A percentile compares a stretch with the other conserved stretches of the same genome.
Evolutionary conservation across 2,113 vertebrate genomes (phyloP).

Genomic region (Columba janthina): DNA sequence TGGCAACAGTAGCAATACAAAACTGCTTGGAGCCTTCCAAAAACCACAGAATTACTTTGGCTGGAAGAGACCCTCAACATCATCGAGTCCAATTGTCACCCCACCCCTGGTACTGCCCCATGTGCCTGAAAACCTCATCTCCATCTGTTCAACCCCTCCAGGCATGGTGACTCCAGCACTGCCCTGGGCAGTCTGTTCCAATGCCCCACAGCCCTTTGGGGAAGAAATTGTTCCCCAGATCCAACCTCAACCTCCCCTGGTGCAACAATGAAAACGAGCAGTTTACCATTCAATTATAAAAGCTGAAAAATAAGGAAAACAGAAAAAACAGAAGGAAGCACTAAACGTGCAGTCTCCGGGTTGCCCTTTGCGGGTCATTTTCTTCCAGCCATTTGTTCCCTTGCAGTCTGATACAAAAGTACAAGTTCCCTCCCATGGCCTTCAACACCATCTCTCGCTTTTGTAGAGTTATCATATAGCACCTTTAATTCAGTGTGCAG

Average conservation of each 20-base stretch:
- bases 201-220: no score
- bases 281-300: neutral
- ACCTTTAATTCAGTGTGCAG: neutral
- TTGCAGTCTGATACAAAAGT: neutral
- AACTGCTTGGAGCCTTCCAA: neutral
- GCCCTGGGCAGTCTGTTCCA: no score
- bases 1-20: neutral
- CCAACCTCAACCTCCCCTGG: no score
- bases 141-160: no score
- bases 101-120: no score
- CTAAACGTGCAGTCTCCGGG: neutral
- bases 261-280: neutral
- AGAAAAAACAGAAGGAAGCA: neutral
- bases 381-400: neutral
- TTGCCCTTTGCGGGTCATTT: neutral
- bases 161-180: no score
- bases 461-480: neutral
- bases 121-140: no score
- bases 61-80: no score
- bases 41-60: neutral
- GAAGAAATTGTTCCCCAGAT: no score
- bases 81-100: no score
- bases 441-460: neutral
- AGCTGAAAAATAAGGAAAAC: neutral
- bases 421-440: neutral